Evolutionary conservation across 2,113 vertebrate genomes (phyloP), one percentile per base, ranked within the genome.

Genomic region (Lagopus leucura): DNA sequence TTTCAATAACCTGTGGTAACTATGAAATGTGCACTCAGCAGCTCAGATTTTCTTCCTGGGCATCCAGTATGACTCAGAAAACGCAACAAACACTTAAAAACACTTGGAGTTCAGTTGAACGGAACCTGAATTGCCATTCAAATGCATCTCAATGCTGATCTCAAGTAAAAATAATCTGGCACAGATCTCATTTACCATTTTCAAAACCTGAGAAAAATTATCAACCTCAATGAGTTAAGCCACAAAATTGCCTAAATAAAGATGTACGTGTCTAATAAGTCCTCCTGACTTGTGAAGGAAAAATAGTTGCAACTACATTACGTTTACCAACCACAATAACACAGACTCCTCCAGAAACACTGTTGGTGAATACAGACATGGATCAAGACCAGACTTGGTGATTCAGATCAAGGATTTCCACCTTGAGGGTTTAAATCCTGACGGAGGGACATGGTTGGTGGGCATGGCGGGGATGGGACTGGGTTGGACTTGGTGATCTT

Each of bases 221-320:
- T 18, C 73, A 91, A 83, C 55, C 63, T 92, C 87, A 66, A 71
- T 55, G 66, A 94, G 47, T 78, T 84, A 95, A 94, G 66, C 74
- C n/a, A 47, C 78, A 43, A 89, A 89, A 91, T 78, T 91, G 38
- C 78, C 94, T 75, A 89, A 94, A 96, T 96, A 87, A 94, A 95
- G 85, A 82, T 19, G 74, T 78, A 78, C 61, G 65, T 38, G 54
- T 61, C 52, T 67, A 43, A 55, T 40, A 92, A 89, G 91, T 89
- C 61, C 85, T 71, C 27, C 36, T 25, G 70, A 81, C 50, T 48
- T 30, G 30, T 0, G 3, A 73, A 83, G 83, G 77, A 74, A 86
- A 89, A 95, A 84, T 8, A 84, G 73, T 55, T 67, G 52, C 47
- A 34, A 61, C n/a, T 20, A 12, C 32, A 57, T 90, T 28, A 19